Conservation (phyloP, 53 echinoderm and acorn worm species). For the Echinometra lucunter region DNA sequence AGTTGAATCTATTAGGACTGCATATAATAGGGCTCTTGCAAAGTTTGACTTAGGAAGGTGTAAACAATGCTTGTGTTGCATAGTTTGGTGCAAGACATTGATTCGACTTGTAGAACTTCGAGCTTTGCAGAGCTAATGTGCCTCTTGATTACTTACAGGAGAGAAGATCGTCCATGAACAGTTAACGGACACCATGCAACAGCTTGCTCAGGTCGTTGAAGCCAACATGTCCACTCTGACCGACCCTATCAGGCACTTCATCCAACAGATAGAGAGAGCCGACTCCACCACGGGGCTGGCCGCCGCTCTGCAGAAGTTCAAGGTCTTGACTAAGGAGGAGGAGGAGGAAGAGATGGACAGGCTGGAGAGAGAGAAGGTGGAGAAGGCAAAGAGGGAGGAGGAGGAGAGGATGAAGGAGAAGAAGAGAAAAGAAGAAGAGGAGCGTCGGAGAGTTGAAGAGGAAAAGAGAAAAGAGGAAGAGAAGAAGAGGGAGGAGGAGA, state of each 20-base stretch:
- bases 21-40: too few species aligned
- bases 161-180: constrained; percentile 51
- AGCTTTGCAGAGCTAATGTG: too few species aligned
- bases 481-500: neutral
- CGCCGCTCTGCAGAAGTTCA: constrained; percentile 39
- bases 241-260: constrained; percentile 48
- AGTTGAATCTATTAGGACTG: too few species aligned
- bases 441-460: neutral
- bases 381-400: neutral
- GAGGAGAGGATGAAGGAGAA: constrained; percentile 1
- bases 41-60: too few species aligned
- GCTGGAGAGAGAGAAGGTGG: constrained; percentile 1
- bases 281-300: constrained; percentile 32
- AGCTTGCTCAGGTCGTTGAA: constrained; percentile 52
- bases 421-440: neutral
- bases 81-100: too few species aligned
- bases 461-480: neutral
- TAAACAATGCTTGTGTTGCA: too few species aligned
- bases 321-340: constrained; percentile 51
- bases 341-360: constrained; percentile 33
- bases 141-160: too few species aligned
- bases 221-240: constrained; percentile 40
- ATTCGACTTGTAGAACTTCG: too few species aligned
- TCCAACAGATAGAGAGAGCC: constrained; percentile 57
- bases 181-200: constrained; percentile 57